phyloP scores from a whole-genome alignment of 2,113 vertebrate species.

The Heterotilapia buettikoferi region DNA sequence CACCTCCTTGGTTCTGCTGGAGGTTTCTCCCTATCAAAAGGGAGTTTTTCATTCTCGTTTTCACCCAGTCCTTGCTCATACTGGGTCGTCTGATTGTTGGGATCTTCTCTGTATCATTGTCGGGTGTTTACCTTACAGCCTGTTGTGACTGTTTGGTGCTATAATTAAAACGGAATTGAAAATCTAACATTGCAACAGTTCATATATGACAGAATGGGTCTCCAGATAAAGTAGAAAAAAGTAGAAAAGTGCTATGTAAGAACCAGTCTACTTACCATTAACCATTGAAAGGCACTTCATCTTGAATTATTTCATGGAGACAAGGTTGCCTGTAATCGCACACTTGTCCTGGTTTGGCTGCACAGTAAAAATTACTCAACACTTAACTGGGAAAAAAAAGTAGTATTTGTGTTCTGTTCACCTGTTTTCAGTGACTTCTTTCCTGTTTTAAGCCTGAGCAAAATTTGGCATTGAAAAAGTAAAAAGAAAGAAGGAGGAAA shows the following conservation, averaged over 20 bases:
- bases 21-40: no score
- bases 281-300: not conserved
- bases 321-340: not conserved
- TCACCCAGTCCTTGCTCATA: not conserved
- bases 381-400: not conserved
- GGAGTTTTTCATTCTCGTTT: not conserved
- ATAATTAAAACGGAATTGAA: not conserved
- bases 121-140: not conserved
- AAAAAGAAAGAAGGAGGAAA: not conserved
- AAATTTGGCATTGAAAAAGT: not conserved
- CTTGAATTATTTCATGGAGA: not conserved
- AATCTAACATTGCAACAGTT: not conserved
- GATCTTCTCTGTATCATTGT: not conserved
- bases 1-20: not conserved
- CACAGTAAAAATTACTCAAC: not conserved
- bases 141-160: not conserved
- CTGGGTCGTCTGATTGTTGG: not conserved
- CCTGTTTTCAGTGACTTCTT: not conserved
- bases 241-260: not conserved
- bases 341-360: not conserved
- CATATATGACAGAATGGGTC: not conserved
- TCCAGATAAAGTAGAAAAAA: not conserved
- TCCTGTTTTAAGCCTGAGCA: not conserved
- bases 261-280: not conserved
- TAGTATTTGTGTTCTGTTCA: not conserved